phyloP scores from a whole-genome alignment of 2,888 invertebrate species.

The Agonopterix subpropinquella region DNA sequence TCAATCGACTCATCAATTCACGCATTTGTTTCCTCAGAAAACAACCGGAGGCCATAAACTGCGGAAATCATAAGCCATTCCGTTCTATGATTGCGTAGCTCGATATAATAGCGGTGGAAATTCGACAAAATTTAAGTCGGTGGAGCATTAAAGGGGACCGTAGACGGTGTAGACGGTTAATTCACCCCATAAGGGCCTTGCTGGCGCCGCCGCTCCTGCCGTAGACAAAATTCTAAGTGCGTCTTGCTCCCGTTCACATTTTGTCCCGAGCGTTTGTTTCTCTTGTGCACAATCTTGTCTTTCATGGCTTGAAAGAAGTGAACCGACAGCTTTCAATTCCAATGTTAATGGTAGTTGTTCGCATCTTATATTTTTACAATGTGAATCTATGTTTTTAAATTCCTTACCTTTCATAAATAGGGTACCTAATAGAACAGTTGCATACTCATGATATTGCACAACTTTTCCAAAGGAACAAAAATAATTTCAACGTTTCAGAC shows the following conservation, averaged over 20 bases:
- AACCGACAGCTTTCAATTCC: too few relatives aligned
- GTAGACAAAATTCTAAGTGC: constrained; percentile 61
- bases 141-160: constrained; percentile 69
- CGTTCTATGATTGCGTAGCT: constrained; percentile 55
- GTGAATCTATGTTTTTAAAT: too few relatives aligned
- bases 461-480: too few relatives aligned
- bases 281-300: too few relatives aligned
- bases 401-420: too few relatives aligned
- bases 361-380: too few relatives aligned
- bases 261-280: too few relatives aligned
- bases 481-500: too few relatives aligned
- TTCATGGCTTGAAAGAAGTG: too few relatives aligned
- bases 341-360: too few relatives aligned
- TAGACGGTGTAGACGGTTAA: constrained; percentile 64
- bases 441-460: too few relatives aligned
- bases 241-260: constrained; percentile 26
- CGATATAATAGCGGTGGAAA: constrained; percentile 63
- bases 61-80: constrained; percentile 51
- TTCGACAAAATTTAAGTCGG: constrained; percentile 73
- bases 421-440: too few relatives aligned
- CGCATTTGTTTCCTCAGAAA: constrained; percentile 24
- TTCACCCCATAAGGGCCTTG: constrained; percentile 72
- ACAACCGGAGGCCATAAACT: constrained; percentile 49
- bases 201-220: constrained; percentile 69
- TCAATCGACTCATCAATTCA: constrained; percentile 8